Evolutionary conservation across 2,797 vertebrate species (phyloP), one percentile per base, ranked within the genome.

Genomic region (Myotis pilosus): DNA sequence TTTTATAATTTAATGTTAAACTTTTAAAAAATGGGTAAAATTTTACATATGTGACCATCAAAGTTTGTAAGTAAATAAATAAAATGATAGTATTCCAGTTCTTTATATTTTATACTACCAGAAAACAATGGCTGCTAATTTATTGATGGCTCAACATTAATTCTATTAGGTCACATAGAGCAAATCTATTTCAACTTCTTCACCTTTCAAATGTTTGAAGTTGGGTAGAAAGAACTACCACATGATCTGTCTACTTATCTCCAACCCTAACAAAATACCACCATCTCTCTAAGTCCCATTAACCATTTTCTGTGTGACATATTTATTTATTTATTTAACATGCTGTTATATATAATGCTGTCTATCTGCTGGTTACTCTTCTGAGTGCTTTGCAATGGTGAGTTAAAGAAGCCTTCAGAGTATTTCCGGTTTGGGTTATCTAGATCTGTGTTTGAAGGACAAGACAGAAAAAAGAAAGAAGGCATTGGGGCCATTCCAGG

Each of bases 1-100:
- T 16, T 62, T 92, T 69, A 83, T 78, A 36, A 87, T 69, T 69
- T 83, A 78, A 78, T 64, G 30, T 23, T 55, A 79, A 71, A 13
- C 23, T 62, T 94, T 89, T 85, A 16, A 60, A 85, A 75, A 75
- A 23, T 75, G 11, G 30, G n/a, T 86, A 92, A 68, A 90, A 80
- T 41, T 71, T 91, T 82, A 47, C n/a, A 72, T 82, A 78, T 47
- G 38, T 23, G 20, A 66, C 20, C 36, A 78, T 55, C 13, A 38
- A 47, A 57, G 5, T 87, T 83, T 49, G 7, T 83, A 28, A 69
- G 3, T 68, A 89, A 85, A 68, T 41, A 60, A 85, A 64, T 36
- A 4, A 44, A 74, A 68, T 69, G 4, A 79, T 60, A 25, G 3
- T 13, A 53, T 33, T 94, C 82, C 33, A 83, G 30, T 33, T 66